A percentile compares a stretch with the other conserved stretches of the same genome.
These are phyloP conservation scores for Actinia equina DNA, from an alignment of 64 coral and sea anemone genomes.

Conservation along the genomic window DNA sequence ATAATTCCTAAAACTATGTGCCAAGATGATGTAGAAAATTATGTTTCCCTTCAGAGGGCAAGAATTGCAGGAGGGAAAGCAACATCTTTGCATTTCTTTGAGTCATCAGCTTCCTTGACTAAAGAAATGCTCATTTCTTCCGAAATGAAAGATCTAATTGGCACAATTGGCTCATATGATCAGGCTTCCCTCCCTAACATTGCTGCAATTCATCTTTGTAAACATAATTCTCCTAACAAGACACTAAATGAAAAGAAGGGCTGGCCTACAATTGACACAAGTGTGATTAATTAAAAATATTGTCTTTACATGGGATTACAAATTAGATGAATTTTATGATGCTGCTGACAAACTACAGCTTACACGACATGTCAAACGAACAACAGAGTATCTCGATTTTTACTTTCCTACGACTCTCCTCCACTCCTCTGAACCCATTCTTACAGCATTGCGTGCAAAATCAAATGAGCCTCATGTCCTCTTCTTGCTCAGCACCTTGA, in stretches of 20 bases:
- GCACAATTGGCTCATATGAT: slow-evolving; percentile 38
- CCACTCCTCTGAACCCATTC: slow-evolving; percentile 15
- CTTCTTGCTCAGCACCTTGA: too few species aligned
- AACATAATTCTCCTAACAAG: not conserved
- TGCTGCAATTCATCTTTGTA: not conserved
- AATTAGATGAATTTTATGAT: not conserved
- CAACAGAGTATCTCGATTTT: slow-evolving; percentile 34
- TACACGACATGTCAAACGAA: slow-evolving; percentile 32
- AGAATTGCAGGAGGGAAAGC: slow-evolving; percentile 48
- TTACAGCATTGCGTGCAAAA: slow-evolving; percentile 12
- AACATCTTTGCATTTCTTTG: slow-evolving; percentile 46
- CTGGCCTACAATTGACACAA: not conserved
- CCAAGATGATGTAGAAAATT: slow-evolving; percentile 64
- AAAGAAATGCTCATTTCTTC: slow-evolving; percentile 25
- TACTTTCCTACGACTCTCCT: slow-evolving; percentile 3
- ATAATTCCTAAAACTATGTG: slow-evolving; percentile 54
- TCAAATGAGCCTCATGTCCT: too few species aligned
- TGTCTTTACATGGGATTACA: too few species aligned
- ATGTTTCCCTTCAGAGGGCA: slow-evolving; percentile 38
- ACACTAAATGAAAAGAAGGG: slow-evolving; percentile 13
- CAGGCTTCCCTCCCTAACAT: not conserved
- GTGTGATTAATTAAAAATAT: too few species aligned
- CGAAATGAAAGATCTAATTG: slow-evolving; percentile 32
- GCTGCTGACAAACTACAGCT: slow-evolving; percentile 22
- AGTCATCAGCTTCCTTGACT: slow-evolving; percentile 10